phyloP scores from a whole-genome alignment of 2,888 invertebrate genomes.

The Helleia helle region DNA sequence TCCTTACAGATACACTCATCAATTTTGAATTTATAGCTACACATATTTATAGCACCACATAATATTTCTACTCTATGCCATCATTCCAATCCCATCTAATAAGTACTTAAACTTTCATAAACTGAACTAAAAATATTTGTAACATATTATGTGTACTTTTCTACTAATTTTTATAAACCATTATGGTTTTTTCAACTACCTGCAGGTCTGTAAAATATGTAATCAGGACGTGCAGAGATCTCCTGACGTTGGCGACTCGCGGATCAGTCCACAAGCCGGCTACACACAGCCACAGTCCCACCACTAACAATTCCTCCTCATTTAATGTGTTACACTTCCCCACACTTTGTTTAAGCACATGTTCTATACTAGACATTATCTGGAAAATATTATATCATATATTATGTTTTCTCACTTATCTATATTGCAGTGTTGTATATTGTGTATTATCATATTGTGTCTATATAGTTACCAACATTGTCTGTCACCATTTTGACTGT shows the following conservation, averaged over 20 bases:
- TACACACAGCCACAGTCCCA: constrained; percentile 12
- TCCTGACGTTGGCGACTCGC: neutral
- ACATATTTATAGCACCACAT: too few species aligned
- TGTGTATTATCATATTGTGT: neutral
- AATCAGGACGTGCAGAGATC: constrained; percentile 4
- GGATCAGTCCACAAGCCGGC: constrained; percentile 9
- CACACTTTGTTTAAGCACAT: neutral
- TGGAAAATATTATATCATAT: neutral
- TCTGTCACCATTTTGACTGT: constrained; percentile 9
- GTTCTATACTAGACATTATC: constrained; percentile 11
- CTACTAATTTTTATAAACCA: too few species aligned
- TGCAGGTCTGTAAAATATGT: constrained; percentile 3
- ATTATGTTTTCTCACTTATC: neutral
- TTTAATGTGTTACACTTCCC: neutral
- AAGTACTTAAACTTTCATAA: neutral
- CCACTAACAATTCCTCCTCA: constrained; percentile 7
- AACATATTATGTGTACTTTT: too few species aligned
- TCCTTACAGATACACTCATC: too few species aligned
- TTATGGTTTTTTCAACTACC: neutral
- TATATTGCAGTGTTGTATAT: too few species aligned
- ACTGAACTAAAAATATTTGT: neutral
- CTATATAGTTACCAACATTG: neutral
- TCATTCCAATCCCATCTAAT: too few species aligned
- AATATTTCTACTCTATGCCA: too few species aligned
- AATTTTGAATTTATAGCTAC: too few species aligned